phyloP scores from a whole-genome alignment of 2,888 invertebrate genomes.

The Leistus spinibarbis region DNA sequence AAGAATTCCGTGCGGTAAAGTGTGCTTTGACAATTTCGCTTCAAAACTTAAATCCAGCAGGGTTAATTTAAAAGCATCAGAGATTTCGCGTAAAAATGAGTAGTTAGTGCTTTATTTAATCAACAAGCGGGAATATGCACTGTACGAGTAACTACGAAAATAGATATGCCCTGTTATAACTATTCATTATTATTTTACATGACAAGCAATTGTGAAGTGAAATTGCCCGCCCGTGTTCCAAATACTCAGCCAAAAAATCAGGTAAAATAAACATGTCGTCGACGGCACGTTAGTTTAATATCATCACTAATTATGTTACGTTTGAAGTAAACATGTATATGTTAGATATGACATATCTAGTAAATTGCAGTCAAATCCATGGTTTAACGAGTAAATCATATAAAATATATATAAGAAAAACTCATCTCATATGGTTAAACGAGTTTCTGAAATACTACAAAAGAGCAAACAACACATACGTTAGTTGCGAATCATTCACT shows the following conservation, averaged over 20 bases:
- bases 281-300: neutral
- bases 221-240: neutral
- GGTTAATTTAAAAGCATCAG: conserved; percentile 5
- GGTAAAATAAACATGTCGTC: neutral
- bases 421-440: too few relatives aligned
- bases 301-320: neutral
- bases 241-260: neutral
- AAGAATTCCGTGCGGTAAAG: neutral
- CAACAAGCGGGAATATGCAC: conserved; percentile 5
- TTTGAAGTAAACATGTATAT: neutral
- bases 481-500: too few relatives aligned
- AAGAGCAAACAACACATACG: too few relatives aligned
- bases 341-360: neutral
- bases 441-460: too few relatives aligned
- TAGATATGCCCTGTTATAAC: neutral
- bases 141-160: conserved; percentile 4
- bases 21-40: conserved; percentile 8
- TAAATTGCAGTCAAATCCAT: neutral
- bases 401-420: too few relatives aligned
- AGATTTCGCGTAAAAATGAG: conserved; percentile 1
- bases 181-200: conserved; percentile 19
- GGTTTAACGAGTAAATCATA: neutral
- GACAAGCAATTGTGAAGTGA: neutral
- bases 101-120: neutral
- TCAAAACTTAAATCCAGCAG: neutral